Conservation (phyloP, 2,888 invertebrate genomes). For the Polia nebulosa region DNA sequence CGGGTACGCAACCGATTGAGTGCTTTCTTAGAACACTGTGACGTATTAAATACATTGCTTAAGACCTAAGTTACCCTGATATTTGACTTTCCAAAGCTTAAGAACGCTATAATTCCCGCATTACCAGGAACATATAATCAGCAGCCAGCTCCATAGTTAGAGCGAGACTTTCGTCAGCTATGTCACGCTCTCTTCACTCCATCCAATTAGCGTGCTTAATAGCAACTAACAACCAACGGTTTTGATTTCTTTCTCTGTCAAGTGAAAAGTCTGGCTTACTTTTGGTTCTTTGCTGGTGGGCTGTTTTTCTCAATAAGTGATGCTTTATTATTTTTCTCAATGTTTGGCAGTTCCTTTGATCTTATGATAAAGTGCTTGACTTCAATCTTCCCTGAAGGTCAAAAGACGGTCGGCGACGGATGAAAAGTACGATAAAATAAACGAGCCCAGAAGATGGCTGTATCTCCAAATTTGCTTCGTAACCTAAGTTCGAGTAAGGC, state of each 20-base stretch:
- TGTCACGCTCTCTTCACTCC: constrained; percentile 83
- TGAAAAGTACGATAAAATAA: neutral
- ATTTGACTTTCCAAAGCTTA: constrained; percentile 37
- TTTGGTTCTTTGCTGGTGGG: neutral
- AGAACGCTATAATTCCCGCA: constrained; percentile 24
- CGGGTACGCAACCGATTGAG: too few species aligned
- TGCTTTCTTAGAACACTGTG: too few species aligned
- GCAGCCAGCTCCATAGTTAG: constrained; percentile 41
- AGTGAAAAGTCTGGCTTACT: constrained; percentile 52
- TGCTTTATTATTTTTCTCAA: too few species aligned
- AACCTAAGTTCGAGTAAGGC: neutral
- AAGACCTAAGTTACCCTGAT: too few species aligned
- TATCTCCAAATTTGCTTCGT: neutral
- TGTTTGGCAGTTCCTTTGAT: neutral
- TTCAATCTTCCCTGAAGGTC: neutral
- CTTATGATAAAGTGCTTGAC: neutral
- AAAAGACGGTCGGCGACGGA: neutral
- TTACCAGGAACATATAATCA: constrained; percentile 40
- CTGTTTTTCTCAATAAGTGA: constrained; percentile 9
- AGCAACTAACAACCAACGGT: constrained; percentile 60
- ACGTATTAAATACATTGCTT: too few species aligned
- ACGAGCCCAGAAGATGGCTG: neutral
- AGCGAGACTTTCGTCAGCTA: constrained; percentile 64
- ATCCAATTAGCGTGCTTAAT: constrained; percentile 80
- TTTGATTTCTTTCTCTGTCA: constrained; percentile 65